Evolutionary conservation across 2,797 vertebrate species (phyloP).

Genomic region (Mallotus villosus): DNA sequence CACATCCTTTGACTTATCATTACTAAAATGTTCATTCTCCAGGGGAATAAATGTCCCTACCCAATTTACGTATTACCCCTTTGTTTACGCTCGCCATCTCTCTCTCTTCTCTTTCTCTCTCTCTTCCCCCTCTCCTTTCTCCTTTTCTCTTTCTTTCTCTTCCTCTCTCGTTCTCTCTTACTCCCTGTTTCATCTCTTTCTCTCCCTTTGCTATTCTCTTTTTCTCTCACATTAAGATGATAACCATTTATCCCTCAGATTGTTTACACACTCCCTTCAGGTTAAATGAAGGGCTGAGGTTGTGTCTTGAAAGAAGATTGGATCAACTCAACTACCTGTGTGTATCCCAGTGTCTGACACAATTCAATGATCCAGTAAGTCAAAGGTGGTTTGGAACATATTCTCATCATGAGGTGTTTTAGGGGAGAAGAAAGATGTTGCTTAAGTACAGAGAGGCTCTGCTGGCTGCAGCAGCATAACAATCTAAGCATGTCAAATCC

Average conservation of each 20-base stretch:
- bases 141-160: neutral
- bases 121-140: constrained; percentile 21
- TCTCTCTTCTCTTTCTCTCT: too few species aligned
- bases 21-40: constrained; percentile 55
- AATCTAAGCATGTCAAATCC: constrained; percentile 7
- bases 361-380: neutral
- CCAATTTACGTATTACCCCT: too few species aligned
- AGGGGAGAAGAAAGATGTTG: neutral
- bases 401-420: neutral
- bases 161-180: constrained; percentile 19
- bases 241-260: constrained; percentile 63
- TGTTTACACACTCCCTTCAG: constrained; percentile 68
- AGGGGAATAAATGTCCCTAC: constrained; percentile 30
- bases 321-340: constrained; percentile 58
- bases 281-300: constrained; percentile 65
- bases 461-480: neutral
- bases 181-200: neutral
- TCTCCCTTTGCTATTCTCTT: constrained; percentile 30
- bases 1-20: constrained; percentile 61
- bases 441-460: too few species aligned
- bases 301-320: constrained; percentile 61
- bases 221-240: constrained; percentile 58
- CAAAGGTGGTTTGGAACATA: neutral
- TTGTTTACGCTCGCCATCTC: too few species aligned
- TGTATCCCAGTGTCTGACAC: constrained; percentile 36